These are phyloP conservation scores for Hipparchia sbordonii DNA, from an alignment of 2,888 invertebrate species.

Conservation along the genomic window DNA sequence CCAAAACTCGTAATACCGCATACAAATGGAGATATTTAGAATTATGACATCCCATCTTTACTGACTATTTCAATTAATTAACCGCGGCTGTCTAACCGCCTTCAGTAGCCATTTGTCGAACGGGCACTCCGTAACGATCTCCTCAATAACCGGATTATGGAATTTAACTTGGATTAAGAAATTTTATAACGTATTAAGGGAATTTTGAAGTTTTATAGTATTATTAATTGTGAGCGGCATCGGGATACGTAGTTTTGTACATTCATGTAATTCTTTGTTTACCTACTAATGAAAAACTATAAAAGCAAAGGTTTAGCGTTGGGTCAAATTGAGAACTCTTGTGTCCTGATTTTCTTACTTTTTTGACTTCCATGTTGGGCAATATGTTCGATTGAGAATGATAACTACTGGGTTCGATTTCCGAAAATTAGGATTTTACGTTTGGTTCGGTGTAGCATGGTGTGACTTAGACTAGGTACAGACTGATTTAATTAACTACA, in stretches of 20 bases:
- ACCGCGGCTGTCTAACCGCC: constrained; percentile 39
- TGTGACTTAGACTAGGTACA: too few species aligned
- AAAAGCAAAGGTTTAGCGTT: too few species aligned
- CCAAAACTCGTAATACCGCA: constrained; percentile 29
- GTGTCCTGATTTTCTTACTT: too few species aligned
- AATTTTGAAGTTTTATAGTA: background rate
- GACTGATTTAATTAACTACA: too few species aligned
- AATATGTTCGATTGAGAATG: too few species aligned
- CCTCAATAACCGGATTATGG: constrained; percentile 26
- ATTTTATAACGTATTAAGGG: constrained; percentile 13
- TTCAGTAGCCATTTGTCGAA: constrained; percentile 62
- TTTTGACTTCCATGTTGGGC: too few species aligned
- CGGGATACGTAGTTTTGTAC: background rate
- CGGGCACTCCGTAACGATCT: constrained; percentile 27
- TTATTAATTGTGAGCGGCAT: background rate
- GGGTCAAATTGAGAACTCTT: too few species aligned
- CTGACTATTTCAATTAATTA: constrained; percentile 73
- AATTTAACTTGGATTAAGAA: constrained; percentile 28
- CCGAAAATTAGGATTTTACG: too few species aligned
- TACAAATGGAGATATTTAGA: constrained; percentile 57
- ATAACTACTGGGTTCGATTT: too few species aligned
- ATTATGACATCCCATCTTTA: constrained; percentile 65
- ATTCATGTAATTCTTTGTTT: too few species aligned
- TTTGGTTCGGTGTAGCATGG: too few species aligned
- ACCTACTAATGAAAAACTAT: too few species aligned